A percentile compares a stretch with the other conserved stretches of the same genome.
These are phyloP conservation scores for Nephotettix cincticeps DNA, from an alignment of 1,140 invertebrate species.

Conservation along the genomic window DNA sequence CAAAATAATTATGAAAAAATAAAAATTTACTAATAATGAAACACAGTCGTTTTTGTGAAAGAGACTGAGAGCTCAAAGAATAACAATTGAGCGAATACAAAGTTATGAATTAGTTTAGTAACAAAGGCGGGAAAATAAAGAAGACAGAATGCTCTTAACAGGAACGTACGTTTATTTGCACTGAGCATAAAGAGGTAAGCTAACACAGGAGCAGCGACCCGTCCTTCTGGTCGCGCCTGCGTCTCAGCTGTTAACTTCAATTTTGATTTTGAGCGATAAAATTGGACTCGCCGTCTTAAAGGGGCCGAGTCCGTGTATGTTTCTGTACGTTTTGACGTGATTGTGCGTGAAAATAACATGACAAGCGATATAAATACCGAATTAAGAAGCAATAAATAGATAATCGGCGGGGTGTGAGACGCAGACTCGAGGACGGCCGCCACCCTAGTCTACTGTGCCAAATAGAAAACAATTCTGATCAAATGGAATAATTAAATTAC, in stretches of 20 bases:
- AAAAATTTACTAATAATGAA: too few relatives aligned
- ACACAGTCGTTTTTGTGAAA: too few relatives aligned
- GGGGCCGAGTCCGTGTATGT: conserved; percentile 5
- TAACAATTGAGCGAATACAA: too few relatives aligned
- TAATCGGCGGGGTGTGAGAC: background rate
- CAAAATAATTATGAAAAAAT: too few relatives aligned
- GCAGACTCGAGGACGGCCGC: background rate
- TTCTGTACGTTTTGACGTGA: background rate
- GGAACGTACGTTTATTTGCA: conserved; percentile 33
- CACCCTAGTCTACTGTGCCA: conserved; percentile 6
- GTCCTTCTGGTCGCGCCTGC: background rate
- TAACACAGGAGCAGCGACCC: conserved; percentile 5
- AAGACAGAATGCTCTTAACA: conserved; percentile 12
- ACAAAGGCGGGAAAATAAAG: conserved; percentile 6
- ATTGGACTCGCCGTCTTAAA: background rate
- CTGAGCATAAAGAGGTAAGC: conserved; percentile 27
- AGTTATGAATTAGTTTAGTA: too few relatives aligned
- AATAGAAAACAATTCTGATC: conserved; percentile 3
- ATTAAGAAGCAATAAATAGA: background rate
- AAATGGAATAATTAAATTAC: conserved; percentile 3
- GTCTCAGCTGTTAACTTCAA: background rate
- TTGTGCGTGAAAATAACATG: background rate
- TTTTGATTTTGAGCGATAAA: background rate
- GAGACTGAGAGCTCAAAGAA: too few relatives aligned
- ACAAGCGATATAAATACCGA: background rate